These are phyloP conservation scores for Lophotriccus pileatus DNA, from an alignment of 2,797 vertebrate species.

Conservation along the genomic window DNA sequence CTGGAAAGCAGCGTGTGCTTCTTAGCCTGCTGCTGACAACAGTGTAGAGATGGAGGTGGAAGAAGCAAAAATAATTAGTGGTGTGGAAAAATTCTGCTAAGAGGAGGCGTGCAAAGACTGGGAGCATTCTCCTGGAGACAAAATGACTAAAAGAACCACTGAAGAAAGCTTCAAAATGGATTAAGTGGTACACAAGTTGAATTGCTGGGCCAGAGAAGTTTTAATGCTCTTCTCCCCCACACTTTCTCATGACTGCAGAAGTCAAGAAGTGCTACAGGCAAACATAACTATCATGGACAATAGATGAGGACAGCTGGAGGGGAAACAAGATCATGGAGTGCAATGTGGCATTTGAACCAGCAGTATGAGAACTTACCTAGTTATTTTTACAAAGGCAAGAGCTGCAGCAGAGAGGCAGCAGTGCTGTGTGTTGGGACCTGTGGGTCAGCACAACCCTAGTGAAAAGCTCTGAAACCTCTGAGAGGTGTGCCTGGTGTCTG, in stretches of 20 bases:
- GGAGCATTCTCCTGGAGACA: background rate
- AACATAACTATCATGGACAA: background rate
- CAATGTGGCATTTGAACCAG: background rate
- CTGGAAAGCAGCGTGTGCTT: background rate
- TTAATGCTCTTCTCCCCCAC: background rate
- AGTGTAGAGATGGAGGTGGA: background rate
- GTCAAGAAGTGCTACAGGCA: background rate
- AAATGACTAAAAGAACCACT: background rate
- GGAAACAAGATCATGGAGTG: accelerated
- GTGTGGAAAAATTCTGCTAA: background rate
- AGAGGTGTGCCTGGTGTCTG: background rate
- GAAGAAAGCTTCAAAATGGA: background rate
- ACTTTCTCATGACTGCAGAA: background rate
- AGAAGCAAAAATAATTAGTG: slow-evolving; percentile 27
- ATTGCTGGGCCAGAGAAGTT: background rate
- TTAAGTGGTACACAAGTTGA: background rate
- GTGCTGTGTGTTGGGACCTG: accelerated
- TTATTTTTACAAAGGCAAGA: background rate
- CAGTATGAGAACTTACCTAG: accelerated
- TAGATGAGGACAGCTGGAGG: background rate
- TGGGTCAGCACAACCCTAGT: background rate
- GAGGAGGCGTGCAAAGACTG: background rate
- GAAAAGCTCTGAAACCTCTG: background rate
- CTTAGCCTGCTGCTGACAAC: background rate
- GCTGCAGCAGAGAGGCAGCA: background rate